A percentile compares a stretch with the other conserved stretches of the same genome.
phyloP scores from a whole-genome alignment of 2,888 invertebrate species.

The Apamea epomidion region DNA sequence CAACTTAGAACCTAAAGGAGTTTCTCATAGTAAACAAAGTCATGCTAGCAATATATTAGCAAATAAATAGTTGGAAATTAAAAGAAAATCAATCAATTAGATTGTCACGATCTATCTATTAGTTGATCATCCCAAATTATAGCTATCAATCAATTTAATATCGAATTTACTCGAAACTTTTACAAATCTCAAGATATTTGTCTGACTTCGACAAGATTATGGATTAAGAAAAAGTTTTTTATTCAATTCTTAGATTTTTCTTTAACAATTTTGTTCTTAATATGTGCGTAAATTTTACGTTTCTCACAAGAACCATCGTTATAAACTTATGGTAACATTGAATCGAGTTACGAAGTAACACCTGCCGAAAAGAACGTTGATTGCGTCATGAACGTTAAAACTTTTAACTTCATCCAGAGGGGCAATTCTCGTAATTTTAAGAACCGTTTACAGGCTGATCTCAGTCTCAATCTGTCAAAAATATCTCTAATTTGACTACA shows the following conservation, averaged over 20 bases:
- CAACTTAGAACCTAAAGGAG: background rate
- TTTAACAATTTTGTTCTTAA: background rate
- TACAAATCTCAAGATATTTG: constrained; percentile 31
- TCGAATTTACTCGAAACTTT: background rate
- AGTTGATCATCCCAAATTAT: constrained; percentile 9
- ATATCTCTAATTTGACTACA: too few species aligned
- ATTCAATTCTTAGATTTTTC: background rate
- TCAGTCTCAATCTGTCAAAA: too few species aligned
- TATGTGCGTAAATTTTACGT: background rate
- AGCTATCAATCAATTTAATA: constrained; percentile 32
- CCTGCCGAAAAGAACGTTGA: constrained; percentile 42
- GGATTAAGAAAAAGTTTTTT: constrained; percentile 17
- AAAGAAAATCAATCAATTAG: constrained; percentile 33
- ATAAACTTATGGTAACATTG: constrained; percentile 33
- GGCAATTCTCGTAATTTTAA: too few species aligned
- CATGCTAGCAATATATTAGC: background rate
- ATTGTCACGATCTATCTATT: too few species aligned
- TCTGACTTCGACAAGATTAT: constrained; percentile 12
- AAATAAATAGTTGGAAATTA: constrained; percentile 7
- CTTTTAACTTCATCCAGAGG: constrained; percentile 21
- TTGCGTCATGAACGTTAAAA: constrained; percentile 46
- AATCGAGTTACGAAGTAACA: constrained; percentile 40
- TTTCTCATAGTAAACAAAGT: background rate
- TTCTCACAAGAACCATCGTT: constrained; percentile 22
- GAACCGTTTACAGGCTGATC: too few species aligned